phyloP scores from a whole-genome alignment of 2,113 vertebrate species.

The Circaetus cinerascens region DNA sequence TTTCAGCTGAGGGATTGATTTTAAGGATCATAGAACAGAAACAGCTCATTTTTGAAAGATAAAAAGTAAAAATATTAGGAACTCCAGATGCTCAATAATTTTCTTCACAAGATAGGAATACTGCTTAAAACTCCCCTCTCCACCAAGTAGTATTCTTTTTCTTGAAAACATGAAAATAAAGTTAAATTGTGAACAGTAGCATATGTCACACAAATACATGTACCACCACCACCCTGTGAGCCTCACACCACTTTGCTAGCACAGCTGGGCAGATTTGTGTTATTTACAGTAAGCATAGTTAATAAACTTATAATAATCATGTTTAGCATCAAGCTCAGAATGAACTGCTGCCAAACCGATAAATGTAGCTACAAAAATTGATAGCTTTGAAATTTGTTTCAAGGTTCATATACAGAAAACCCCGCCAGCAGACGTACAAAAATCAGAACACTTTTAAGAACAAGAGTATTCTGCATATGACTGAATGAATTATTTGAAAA shows the following conservation, averaged over 20 bases:
- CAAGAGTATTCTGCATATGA: neutral
- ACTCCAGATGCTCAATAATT: neutral
- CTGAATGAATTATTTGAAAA: neutral
- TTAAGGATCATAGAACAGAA: constrained; percentile 2
- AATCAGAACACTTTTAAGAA: neutral
- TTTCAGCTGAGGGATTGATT: neutral
- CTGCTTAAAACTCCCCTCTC: neutral
- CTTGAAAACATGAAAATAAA: neutral
- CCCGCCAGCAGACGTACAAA: neutral
- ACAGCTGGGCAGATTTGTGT: neutral
- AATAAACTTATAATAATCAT: constrained; percentile 35
- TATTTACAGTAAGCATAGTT: neutral
- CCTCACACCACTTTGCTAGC: neutral
- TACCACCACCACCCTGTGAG: neutral
- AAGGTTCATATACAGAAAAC: neutral
- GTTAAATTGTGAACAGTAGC: neutral
- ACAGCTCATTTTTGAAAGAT: neutral
- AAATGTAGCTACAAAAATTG: constrained; percentile 10
- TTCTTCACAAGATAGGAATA: neutral
- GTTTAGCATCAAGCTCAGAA: constrained; percentile 34
- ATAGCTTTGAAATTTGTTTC: constrained; percentile 21
- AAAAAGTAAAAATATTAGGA: neutral
- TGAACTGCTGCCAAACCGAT: constrained; percentile 20
- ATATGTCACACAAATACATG: neutral
- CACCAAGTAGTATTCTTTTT: neutral